Conservation (phyloP, 2,888 invertebrate species). For the Tenthredo notha region DNA sequence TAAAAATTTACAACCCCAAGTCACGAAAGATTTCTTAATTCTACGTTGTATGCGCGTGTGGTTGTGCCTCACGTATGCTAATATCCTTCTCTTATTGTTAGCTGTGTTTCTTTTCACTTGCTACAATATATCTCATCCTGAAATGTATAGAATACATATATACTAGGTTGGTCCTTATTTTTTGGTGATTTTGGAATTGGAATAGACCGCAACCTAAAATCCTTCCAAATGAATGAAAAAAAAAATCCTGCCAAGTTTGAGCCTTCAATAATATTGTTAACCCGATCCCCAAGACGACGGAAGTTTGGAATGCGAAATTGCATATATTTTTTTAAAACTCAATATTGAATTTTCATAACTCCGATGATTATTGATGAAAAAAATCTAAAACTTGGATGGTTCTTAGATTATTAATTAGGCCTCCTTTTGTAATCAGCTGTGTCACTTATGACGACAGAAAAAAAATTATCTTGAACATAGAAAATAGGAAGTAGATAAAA, state of each 20-base stretch:
- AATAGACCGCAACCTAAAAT: too few relatives aligned
- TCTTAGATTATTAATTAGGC: not conserved
- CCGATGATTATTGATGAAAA: too few relatives aligned
- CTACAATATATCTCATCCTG: not conserved
- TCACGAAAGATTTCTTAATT: slow-evolving; percentile 42
- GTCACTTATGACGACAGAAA: not conserved
- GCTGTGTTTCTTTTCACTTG: not conserved
- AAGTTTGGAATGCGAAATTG: too few relatives aligned
- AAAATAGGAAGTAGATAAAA: not conserved
- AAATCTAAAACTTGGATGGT: too few relatives aligned
- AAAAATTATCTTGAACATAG: not conserved
- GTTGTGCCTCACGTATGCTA: not conserved
- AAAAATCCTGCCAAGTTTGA: too few relatives aligned
- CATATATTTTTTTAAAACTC: too few relatives aligned
- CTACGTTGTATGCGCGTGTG: not conserved
- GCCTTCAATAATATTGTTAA: too few relatives aligned
- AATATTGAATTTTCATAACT: too few relatives aligned
- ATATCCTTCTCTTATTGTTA: not conserved
- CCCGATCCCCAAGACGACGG: too few relatives aligned
- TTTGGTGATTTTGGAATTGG: too few relatives aligned
- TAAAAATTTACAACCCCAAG: slow-evolving; percentile 45
- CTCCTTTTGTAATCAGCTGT: not conserved
- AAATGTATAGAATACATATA: not conserved
- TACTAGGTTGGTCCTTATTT: too few relatives aligned
- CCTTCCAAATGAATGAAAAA: too few relatives aligned